Conservation (phyloP, 2,888 invertebrate species). For the Bugulina stolonifera region DNA sequence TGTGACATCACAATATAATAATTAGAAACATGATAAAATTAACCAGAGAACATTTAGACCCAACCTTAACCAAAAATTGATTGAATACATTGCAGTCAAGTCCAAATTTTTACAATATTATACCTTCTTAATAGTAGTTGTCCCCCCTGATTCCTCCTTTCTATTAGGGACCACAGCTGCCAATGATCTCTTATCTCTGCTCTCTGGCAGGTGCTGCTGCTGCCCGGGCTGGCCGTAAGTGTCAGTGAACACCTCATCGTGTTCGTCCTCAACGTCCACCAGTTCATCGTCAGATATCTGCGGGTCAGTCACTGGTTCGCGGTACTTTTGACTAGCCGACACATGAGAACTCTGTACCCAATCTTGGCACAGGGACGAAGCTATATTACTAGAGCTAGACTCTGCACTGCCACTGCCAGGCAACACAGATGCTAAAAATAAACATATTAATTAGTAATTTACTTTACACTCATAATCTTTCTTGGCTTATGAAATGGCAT, state of each 20-base stretch:
- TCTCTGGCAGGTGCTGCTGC: neutral
- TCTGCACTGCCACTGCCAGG: neutral
- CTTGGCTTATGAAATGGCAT: neutral
- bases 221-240: neutral
- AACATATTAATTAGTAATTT: neutral
- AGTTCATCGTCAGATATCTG: neutral
- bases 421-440: neutral
- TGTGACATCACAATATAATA: neutral
- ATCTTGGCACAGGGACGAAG: neutral
- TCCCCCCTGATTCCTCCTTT: no score
- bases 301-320: neutral
- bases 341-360: neutral
- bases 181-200: neutral
- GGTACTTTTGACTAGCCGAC: neutral
- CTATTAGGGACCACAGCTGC: no score
- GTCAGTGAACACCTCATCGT: constrained; percentile 13
- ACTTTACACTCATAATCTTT: neutral
- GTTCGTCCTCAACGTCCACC: neutral
- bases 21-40: no score
- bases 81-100: no score
- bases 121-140: no score
- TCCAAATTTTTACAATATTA: no score
- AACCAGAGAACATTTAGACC: no score
- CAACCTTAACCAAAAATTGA: no score
- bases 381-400: neutral